These are phyloP conservation scores for Poeciliopsis presidionis DNA, from an alignment of 2,797 vertebrate species.

Conservation along the genomic window DNA sequence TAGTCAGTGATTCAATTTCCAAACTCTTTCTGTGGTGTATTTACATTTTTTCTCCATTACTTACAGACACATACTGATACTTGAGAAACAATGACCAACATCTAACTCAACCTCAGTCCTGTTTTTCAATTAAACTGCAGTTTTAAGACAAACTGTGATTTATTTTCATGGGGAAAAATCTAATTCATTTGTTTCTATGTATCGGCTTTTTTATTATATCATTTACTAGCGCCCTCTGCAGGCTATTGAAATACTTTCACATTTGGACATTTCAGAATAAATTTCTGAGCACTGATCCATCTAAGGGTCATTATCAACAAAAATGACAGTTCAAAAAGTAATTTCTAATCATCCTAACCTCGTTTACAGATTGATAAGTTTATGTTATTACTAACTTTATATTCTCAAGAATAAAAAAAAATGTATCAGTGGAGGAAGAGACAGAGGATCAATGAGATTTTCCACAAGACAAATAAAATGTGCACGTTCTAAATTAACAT, in stretches of 20 bases:
- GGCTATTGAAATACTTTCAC: constrained; percentile 15
- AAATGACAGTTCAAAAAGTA: neutral
- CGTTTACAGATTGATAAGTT: neutral
- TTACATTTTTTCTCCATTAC: neutral
- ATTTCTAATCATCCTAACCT: neutral
- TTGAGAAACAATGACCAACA: no score
- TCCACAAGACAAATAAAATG: neutral
- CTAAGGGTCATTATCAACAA: neutral
- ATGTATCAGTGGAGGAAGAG: neutral
- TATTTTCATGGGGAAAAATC: no score
- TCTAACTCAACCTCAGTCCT: no score
- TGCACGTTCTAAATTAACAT: neutral
- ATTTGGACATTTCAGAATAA: neutral
- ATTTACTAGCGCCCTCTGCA: constrained; percentile 46
- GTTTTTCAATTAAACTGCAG: no score
- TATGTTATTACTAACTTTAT: neutral
- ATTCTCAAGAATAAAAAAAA: constrained; percentile 8
- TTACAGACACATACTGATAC: no score
- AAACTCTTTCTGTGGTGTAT: neutral
- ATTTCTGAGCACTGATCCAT: neutral
- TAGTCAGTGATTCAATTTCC: neutral
- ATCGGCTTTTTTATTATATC: neutral
- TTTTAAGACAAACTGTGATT: neutral
- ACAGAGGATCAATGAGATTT: neutral
- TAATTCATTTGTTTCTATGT: no score